Evolutionary conservation across 2,888 invertebrate genomes (phyloP), one percentile per base, ranked within the genome.

Genomic region (Leptopilina syphax): DNA sequence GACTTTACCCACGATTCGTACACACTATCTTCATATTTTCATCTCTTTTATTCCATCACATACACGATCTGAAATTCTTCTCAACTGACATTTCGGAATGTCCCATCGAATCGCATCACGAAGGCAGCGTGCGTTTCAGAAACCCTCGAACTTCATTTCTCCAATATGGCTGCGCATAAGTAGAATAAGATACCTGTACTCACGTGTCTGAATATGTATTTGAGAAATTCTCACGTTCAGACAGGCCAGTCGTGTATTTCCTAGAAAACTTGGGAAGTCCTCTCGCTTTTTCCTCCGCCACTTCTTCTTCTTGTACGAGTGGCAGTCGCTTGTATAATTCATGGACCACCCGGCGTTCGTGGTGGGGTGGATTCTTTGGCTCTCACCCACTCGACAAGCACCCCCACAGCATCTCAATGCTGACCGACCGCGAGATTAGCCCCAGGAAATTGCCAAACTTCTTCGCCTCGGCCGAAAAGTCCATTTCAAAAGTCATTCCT

Each of bases 381-480:
- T 66, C 70, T 77, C 79, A 67, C 76, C 50, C 82, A 78, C 77
- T 81, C 80, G 78, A 76, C 82, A 82, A 84, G 85, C 87, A 86
- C 88, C 88, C 87, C 83, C 79, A 85, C 87, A 87, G 90, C 91
- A 90, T 91, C 90, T 90, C 91, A 91, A 91, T 91, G 91, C 91
- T 90, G 91, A 91, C 91, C 89, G 89, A 88, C 90, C 90, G 85
- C 87, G 89, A 90, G 91, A 91, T 92, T 91, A 92, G 91, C 90
- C 88, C 87, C 89, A 89, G 91, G 91, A 91, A 92, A 92, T 92
- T 92, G 91, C 91, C 91, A 92, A 92, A 92, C 91, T 92, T 92
- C 90, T 88, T 88, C 88, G 84, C 85, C 86, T 84, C 84, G 85
- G 86, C 85, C 85, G 87, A 87, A 90, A 91, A 91, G 90, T 90